These are phyloP conservation scores for Lasiommata megera DNA, from an alignment of 2,888 invertebrate species.

Conservation along the genomic window DNA sequence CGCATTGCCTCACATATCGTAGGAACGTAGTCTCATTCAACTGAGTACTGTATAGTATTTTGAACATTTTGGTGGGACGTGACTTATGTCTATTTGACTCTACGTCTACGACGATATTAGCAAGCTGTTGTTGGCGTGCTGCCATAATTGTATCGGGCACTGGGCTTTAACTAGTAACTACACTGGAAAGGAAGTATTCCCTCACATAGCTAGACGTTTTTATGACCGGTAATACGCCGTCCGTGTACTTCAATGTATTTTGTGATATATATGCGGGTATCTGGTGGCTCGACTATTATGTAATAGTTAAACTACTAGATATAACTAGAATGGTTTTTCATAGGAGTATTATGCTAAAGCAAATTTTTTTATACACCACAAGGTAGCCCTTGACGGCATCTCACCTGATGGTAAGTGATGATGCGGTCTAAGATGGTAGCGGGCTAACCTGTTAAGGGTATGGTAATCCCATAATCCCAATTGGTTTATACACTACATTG, in stretches of 20 bases:
- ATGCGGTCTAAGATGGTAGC: no score
- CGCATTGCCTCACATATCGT: conserved; percentile 41
- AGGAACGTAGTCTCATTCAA: conserved; percentile 25
- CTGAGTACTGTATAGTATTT: conserved; percentile 35
- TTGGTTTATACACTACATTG: no score
- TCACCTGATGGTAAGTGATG: no score
- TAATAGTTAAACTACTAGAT: neutral
- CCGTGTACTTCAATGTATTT: conserved; percentile 41
- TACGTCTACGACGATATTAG: conserved; percentile 49
- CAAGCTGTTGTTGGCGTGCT: conserved; percentile 59
- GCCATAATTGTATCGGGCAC: conserved; percentile 64
- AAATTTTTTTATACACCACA: no score
- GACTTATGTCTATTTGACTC: conserved; percentile 58
- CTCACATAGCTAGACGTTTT: conserved; percentile 60
- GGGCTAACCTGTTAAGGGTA: no score
- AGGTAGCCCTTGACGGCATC: no score
- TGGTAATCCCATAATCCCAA: no score
- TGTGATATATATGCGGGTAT: conserved; percentile 1
- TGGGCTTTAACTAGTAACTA: conserved; percentile 47
- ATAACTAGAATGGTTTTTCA: no score
- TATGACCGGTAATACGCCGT: conserved; percentile 51
- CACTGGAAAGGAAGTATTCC: conserved; percentile 56
- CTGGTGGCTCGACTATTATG: neutral
- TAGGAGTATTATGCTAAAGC: no score
- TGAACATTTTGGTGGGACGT: conserved; percentile 61